Evolutionary conservation across 2,113 vertebrate species (phyloP), one percentile per base, ranked within the genome.

Genomic region (Oryzias melastigma): DNA sequence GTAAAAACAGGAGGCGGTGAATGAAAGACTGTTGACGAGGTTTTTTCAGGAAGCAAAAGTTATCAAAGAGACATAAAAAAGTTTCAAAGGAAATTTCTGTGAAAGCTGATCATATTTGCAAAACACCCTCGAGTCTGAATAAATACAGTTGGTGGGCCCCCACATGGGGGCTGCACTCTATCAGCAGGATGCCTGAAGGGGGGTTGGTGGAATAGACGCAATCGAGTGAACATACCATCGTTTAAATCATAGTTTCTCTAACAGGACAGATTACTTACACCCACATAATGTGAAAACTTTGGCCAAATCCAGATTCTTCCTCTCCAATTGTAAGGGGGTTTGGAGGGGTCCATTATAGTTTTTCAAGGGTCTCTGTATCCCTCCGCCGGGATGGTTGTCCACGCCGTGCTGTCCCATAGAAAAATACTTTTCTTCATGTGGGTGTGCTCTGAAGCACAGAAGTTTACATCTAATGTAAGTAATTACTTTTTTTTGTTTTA

Each of bases 61-160:
- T 75, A 72, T 68, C 20, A 74, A 80, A 68, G 52, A 68, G 49
- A 77, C 5, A 35, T 5, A 45, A 24, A 19, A 44, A 70, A 80
- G 54, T 59, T 65, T 7, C 44, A 27, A 48, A 56, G 50, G 49
- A 60, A 19, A 62, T 74, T 48, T 66, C 64, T 56, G 49, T 0
- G 1, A 75, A 49, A 25, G 55, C 27, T 56, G 70, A 68, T 60
- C 17, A 52, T 57, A 63, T 70, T 55, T 53, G 52, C 44, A 73
- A 74, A 82, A 82, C 73, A 77, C 43, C 70, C 71, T 52, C 55
- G 47, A 68, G 62, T 75, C 75, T 63, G 58, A 81, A 74, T 69
- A 68, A 68, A 78, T 44, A 67, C 57, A 60, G 52, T 74, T 12
- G 35, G 35, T 35, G 35, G 3, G 35, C 35, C 35, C 10, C 35